These are phyloP conservation scores for Aporrectodea caliginosa DNA, from an alignment of 1,140 invertebrate species.

Conservation along the genomic window DNA sequence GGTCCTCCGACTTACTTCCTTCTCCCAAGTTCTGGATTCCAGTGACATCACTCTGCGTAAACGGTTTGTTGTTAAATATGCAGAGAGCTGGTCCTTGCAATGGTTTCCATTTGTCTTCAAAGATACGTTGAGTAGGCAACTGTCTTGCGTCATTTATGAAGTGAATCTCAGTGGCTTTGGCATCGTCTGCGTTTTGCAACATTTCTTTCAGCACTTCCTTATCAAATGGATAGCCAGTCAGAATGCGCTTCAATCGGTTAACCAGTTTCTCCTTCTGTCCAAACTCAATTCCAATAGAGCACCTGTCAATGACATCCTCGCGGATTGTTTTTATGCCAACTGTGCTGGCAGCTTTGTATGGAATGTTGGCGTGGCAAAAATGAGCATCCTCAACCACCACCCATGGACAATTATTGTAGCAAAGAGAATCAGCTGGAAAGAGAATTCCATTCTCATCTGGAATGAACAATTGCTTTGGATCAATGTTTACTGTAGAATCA, in stretches of 20 bases:
- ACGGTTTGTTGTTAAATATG: constrained; percentile 42
- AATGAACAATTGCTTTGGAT: neutral
- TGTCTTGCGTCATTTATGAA: constrained; percentile 42
- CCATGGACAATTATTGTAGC: constrained; percentile 18
- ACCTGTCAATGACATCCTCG: constrained; percentile 3
- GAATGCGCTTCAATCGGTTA: constrained; percentile 42
- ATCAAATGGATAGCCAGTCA: constrained; percentile 45
- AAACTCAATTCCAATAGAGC: constrained; percentile 12
- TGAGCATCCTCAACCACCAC: neutral
- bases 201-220: constrained; percentile 41
- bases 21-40: constrained; percentile 43
- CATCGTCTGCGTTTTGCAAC: constrained; percentile 55
- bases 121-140: constrained; percentile 18
- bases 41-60: constrained; percentile 39
- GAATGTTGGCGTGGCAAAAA: constrained; percentile 15
- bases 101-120: constrained; percentile 34
- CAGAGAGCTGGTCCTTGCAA: constrained; percentile 40
- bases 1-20: constrained; percentile 36
- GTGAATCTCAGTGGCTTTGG: constrained; percentile 40
- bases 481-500: neutral
- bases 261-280: constrained; percentile 33
- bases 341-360: neutral
- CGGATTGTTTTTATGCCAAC: constrained; percentile 16
- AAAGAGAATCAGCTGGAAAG: neutral
- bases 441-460: constrained; percentile 13